Evolutionary conservation across 1,140 invertebrate genomes (phyloP), one percentile per base, ranked within the genome.

Genomic region (Caerostris darwini): DNA sequence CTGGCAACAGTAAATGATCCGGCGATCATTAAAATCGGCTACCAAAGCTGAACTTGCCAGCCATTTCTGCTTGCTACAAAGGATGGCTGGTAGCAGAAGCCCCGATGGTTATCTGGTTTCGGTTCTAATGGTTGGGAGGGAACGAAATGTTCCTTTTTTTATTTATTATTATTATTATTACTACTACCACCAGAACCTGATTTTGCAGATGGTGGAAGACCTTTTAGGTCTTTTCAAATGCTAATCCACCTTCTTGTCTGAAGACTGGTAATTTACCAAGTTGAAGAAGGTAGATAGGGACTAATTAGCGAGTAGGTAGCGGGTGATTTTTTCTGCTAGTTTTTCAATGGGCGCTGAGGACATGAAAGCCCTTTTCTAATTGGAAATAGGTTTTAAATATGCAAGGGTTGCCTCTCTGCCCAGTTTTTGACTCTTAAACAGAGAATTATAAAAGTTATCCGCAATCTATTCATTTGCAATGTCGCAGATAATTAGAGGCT

Each of bases 41-140:
- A 91, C 71, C 77, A 81, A 82, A 91, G 69, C 89, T 59, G 71
- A 81, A 91, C 71, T 61, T 91, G 50, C 59, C 10, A 34, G 50
- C 69, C 56, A 17, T 7, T 85, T 58, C n/a, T n/a, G 53, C 71
- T 19, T 81, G 17, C 34, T 81, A 64, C 86, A 88, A 90, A 90
- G 53, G 50, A 34, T 64, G 34, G 34, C 34, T 34, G 34, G 34
- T 8, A 50, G 19, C 82, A n/a, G 54, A 53, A 85, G 53, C 14
- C 17, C 17, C 58, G 87, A 91, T 91, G 89, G 89, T 77, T 91
- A 91, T 91, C 89, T 59, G 56, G 71, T 50, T 59, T 85, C 57
- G 56, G 82, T 58, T 91, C 69, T 91, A 81, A 91, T 91, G 69
- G 56, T 82, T 91, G 89, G 89, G 89, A 81, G 89, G 54, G 69